Conservation (phyloP, 2,888 invertebrate species). For the Seladonia tumulorum region DNA sequence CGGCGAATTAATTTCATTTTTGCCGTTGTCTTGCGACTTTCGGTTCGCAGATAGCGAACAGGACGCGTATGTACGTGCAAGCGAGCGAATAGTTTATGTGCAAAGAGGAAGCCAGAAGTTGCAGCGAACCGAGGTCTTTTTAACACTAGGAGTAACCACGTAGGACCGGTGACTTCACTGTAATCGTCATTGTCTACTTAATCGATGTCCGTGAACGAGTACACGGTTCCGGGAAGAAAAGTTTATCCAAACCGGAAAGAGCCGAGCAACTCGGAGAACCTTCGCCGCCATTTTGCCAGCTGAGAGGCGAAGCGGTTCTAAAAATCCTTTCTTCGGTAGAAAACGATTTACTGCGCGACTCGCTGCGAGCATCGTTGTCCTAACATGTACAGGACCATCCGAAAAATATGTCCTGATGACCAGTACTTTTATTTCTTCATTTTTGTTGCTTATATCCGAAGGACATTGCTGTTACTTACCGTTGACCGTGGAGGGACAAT, state of each 20-base stretch:
- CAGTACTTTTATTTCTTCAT: neutral
- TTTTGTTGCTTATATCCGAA: neutral
- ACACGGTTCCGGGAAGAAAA: constrained; percentile 17
- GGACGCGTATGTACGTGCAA: constrained; percentile 23
- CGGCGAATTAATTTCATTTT: neutral
- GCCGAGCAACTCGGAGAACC: constrained; percentile 36
- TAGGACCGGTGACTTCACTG: constrained; percentile 54
- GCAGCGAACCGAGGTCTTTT: constrained; percentile 56
- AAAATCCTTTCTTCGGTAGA: neutral
- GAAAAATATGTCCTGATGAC: neutral
- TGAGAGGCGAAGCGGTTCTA: neutral
- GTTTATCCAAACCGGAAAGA: constrained; percentile 32
- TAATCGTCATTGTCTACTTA: constrained; percentile 73
- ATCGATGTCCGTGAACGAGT: constrained; percentile 72
- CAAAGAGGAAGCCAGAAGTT: constrained; percentile 37
- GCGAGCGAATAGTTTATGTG: constrained; percentile 51
- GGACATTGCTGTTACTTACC: neutral
- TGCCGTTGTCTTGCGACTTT: neutral
- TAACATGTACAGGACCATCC: neutral
- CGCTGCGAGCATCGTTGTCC: neutral
- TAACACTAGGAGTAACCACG: constrained; percentile 50
- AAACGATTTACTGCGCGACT: neutral
- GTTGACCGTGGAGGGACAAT: neutral
- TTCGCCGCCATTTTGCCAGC: neutral
- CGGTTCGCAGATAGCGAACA: constrained; percentile 7